phyloP scores from a whole-genome alignment of 2,113 vertebrate genomes.

The Lagenorhynchus albirostris region DNA sequence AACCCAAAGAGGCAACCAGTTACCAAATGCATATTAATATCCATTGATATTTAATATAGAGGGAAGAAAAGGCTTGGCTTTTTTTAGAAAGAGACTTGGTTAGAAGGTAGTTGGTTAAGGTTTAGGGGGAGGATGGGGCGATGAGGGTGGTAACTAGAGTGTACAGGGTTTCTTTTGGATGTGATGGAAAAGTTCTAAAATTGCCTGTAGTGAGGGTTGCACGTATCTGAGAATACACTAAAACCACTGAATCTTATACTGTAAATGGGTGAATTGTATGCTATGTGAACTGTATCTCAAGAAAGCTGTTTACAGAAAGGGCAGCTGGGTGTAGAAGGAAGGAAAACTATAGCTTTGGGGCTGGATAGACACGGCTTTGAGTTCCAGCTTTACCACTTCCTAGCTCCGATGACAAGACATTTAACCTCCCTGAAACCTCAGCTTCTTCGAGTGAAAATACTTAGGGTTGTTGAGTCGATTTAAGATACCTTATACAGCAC shows the following conservation, averaged over 20 bases:
- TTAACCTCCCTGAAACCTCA: background rate
- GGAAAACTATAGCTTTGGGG: background rate
- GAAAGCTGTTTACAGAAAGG: background rate
- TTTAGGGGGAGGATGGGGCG: background rate
- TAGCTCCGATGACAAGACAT: accelerated
- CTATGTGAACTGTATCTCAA: background rate
- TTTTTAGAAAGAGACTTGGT: background rate
- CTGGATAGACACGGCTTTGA: too few species aligned
- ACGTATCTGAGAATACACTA: background rate
- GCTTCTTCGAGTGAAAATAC: background rate
- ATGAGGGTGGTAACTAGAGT: background rate
- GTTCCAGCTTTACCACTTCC: background rate
- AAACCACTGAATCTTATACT: background rate
- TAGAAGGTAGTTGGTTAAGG: background rate
- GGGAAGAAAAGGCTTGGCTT: background rate
- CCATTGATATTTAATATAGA: background rate
- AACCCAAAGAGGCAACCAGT: background rate
- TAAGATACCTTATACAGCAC: constrained; percentile 13
- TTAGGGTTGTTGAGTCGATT: background rate
- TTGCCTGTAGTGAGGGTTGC: background rate
- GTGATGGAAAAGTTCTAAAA: background rate
- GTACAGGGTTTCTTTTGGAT: background rate
- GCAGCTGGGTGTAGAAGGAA: background rate
- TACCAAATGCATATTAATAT: background rate
- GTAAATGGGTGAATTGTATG: too few species aligned